Evolutionary conservation across 30 jellyfish, hydroid and myxozoan species (phyloP), one percentile per base, ranked within the genome.

Genomic region (Aurelia coerulea): DNA sequence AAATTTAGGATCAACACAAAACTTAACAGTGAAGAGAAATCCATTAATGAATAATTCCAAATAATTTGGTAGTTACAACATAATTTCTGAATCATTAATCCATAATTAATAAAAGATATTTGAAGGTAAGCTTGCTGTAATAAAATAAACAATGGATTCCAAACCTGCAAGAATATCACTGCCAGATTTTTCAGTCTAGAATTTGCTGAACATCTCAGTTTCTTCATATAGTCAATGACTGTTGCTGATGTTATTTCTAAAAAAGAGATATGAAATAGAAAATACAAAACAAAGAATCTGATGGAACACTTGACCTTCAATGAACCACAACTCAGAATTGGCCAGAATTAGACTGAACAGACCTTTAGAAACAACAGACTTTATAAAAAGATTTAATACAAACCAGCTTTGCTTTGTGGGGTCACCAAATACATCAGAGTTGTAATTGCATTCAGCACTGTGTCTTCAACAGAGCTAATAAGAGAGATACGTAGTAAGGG

Each of bases 371-470:
- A 23, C 29, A 23, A 23, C 29, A 23, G 29, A 23, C 29, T 23
- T 23, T 23, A 23, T 23, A 4, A 23, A 23, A 65, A 29, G 9
- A 39, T 29, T 8, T n/a, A 12, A 16, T 15, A 31, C 83, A 14
- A 58, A 91, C 98, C 96, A 49, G 83, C 49, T 65, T 74, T 91
- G 49, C 90, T 91, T 10, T 82, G 74, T 23, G 93, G 98, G 31
- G 90, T 70, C 7, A 73, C 42, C 75, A 92, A 66, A 37, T 56
- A 81, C 77, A 92, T 92, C 83, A 92, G 68, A 18, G 97, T 73
- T 50, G 98, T 92, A 16, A 92, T 81, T 17, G 98, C 95, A 75
- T 81, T 92, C 52, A 87, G 42, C 10, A 92, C 98, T 16, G 90
- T 92, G 49, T 92, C 96, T 68, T 92, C 98, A 50, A 75, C 76